These are phyloP conservation scores for Stenurella melanura DNA, from an alignment of 2,888 invertebrate genomes.

Conservation along the genomic window DNA sequence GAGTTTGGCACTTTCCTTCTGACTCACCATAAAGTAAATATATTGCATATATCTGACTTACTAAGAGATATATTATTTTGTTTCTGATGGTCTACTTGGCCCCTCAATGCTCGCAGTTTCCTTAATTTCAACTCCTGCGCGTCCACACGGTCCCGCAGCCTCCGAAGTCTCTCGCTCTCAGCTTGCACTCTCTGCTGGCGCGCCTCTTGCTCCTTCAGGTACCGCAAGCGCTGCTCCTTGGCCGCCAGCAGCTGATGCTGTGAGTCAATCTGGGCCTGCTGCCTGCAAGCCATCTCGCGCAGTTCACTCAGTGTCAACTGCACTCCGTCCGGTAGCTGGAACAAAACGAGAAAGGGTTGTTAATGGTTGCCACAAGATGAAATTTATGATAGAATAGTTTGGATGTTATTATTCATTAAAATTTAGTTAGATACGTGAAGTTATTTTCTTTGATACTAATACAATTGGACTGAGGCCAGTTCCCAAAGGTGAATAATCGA, in stretches of 20 bases:
- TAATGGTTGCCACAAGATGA: slow-evolving; percentile 6
- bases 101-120: slow-evolving; percentile 91
- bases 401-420: too few species aligned
- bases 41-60: slow-evolving; percentile 76
- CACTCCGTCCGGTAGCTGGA: slow-evolving; percentile 93
- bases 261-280: slow-evolving; percentile 98
- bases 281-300: slow-evolving; percentile 97
- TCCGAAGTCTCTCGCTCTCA: slow-evolving; percentile 90
- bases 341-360: slow-evolving; percentile 63
- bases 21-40: too few species aligned
- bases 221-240: slow-evolving; percentile 94
- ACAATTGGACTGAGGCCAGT: too few species aligned
- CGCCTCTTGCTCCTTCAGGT: slow-evolving; percentile 95
- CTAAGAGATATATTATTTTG: slow-evolving; percentile 93
- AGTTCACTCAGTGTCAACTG: slow-evolving; percentile 95
- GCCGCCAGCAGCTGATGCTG: slow-evolving; percentile 94
- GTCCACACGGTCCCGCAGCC: slow-evolving; percentile 93
- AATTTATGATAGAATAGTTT: slow-evolving; percentile 19
- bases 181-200: slow-evolving; percentile 85
- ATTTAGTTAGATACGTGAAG: too few species aligned
- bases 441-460: too few species aligned
- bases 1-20: too few species aligned
- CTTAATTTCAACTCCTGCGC: slow-evolving; percentile 96
- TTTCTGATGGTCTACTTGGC: slow-evolving; percentile 95
- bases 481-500: too few species aligned